These are phyloP conservation scores for Petroica traversi DNA, from an alignment of 2,113 vertebrate species.

Conservation along the genomic window DNA sequence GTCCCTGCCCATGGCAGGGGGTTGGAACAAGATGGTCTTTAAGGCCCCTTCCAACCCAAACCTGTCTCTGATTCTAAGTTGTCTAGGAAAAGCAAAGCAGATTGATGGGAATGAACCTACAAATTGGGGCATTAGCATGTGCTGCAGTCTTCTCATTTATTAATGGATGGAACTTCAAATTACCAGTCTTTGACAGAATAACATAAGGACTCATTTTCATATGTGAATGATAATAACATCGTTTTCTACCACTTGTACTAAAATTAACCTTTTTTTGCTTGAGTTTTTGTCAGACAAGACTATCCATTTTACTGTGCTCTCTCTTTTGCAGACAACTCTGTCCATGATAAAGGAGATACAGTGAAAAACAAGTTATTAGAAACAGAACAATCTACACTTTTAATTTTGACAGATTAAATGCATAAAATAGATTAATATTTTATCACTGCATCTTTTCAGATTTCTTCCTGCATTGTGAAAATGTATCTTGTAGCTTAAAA, in stretches of 20 bases:
- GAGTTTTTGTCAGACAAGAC: not conserved
- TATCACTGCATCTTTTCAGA: not conserved
- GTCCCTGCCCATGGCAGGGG: not conserved
- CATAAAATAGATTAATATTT: not conserved
- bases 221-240: not conserved
- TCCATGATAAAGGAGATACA: not conserved
- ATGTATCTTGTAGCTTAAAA: not conserved
- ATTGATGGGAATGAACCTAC: not conserved
- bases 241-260: not conserved
- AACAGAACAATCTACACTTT: not conserved
- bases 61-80: not conserved
- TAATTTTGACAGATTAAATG: not conserved
- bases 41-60: not conserved
- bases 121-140: not conserved
- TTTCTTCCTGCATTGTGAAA: not conserved
- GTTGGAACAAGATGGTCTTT: fast-evolving
- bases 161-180: conserved; percentile 4
- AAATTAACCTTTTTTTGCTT: not conserved
- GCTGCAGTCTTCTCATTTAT: not conserved
- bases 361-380: not conserved
- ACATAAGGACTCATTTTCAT: not conserved
- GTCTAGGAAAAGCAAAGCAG: not conserved
- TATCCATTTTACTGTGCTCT: not conserved
- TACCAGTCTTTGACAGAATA: not conserved
- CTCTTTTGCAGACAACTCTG: not conserved